Base-by-base conservation (phyloP, 2,888 invertebrate genomes). In the Pseudeuparius sepicola region DNA sequence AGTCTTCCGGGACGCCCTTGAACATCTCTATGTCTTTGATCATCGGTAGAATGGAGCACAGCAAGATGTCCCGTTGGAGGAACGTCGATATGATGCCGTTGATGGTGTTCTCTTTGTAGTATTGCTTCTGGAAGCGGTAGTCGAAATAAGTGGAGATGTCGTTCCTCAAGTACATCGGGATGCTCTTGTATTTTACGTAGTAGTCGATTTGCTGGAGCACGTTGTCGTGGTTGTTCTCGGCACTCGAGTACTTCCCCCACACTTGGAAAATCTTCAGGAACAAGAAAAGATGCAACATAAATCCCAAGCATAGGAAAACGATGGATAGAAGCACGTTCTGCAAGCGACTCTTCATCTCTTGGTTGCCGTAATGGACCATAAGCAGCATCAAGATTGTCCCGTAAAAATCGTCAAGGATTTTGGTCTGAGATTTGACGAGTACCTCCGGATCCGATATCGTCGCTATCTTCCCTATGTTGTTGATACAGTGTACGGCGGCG, bases 301-400 rank as follows among this genome's bases (percentile, higher is more conserved):
- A 20, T n/a, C 20, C 20, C 6, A 20, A 20, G 6, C 6, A 7
- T 20, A 20, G n/a, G n/a, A 20, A 20, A 20, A 20, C n/a, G n/a
- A 20, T n/a, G n/a, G n/a, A 7, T 7, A 20, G n/a, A 20, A n/a
- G 20, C 20, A 20, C n/a, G 6, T 20, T n/a, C 7, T 7, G 7
- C n/a, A 20, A 20, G n/a, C 20, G n/a, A n/a, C n/a, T n/a, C n/a
- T n/a, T 20, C n/a, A n/a, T 20, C 6, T 20, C 7, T 20, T 20
- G 20, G n/a, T 20, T 20, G 20, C 20, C 20, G n/a, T 20, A 20
- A 7, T n/a, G 20, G 20, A 20, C 20, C 6, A 7, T 20, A 7
- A 20, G 20, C 20, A 20, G n/a, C n/a, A n/a, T 20, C 20, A 20
- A n/a, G n/a, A n/a, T 20, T 20, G n/a, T n/a, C 20, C 7, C 6